Base-by-base conservation (phyloP, 2,888 invertebrate species). In the Leptinotarsa peninsularis region DNA sequence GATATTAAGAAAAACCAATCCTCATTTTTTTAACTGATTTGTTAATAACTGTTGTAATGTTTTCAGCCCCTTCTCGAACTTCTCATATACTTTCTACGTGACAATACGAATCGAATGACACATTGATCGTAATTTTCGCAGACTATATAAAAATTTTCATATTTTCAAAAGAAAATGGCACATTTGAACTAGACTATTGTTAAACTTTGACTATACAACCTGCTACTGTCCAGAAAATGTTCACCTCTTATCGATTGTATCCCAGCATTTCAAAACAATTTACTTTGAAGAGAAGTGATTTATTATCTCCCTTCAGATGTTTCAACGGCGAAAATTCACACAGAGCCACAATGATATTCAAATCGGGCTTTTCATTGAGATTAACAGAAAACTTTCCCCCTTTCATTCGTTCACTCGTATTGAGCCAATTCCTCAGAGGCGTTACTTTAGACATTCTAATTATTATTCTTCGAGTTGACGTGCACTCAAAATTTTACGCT, bases 381-480 rank as follows among this genome's bases (percentile, higher is more conserved):
- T 76, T 76, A 70, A 73, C 56, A 73, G 71, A 76, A 76, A 71
- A 43, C 43, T 49, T 63, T 71, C 71, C 66, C 73, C 67, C 70
- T 56, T 66, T 73, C 54, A 50, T 72, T 73, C 67, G 73, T 67
- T 63, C 27, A 49, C 50, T 50, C 71, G 56, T 52, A 73, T 66
- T 27, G 68, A 50, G 70, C 70, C 71, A 73, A 76, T 76, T 76
- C 67, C 67, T 70, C 67, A 49, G 63, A 70, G 70, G 76, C 76
- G 76, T 73, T 73, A 67, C 71, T 70, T 76, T 54, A 66, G 69
- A 73, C 71, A 66, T 70, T 78, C 78, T 78, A 78, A 78, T 78
- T 76, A 76, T 78, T 78, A 76, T 78, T 78, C 77, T 74, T 74
- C 66, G 72, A 76, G 71, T 73, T 72, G 78, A 72, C 76, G 76